Base-by-base conservation (phyloP, 2,888 invertebrate genomes). In the Lasioglossum vierecki region DNA sequence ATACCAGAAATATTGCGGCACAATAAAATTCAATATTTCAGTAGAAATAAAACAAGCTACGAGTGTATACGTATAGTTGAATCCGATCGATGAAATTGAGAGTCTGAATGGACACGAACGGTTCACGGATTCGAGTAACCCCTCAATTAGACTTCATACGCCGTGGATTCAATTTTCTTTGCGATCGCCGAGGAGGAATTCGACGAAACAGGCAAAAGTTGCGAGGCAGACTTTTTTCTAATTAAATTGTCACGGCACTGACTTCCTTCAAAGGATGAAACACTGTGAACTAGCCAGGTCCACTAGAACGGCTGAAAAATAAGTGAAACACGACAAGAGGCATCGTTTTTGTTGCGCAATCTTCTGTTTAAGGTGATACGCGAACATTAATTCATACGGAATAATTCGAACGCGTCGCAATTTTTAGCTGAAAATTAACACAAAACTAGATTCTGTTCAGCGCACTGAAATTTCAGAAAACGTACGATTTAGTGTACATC, bases 291-390 rank as follows among this genome's bases (percentile, higher is more conserved):
- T 39, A 4, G 26, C 6, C n/a, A 8, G 15, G 8, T 26, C 22
- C 39, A n/a, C 18, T 9, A 26, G 4, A 53, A 18, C 26, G 13
- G 49, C 22, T 2, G 60, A 49, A 0, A 15, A 53, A 57, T 44
- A 72, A 83, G 44, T 15, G 80, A 80, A 13, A 70, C 22, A 70
- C 13, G 26, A 60, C 13, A 26, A 4, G n/a, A 18, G 26, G 3
- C 6, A 11, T 30, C 9, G n/a, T 71, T 39, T n/a, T 26, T 26
- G 39, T 30, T 26, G 39, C 57, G 46, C 9, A 11, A 39, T 71
- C 44, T 35, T 26, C n/a, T 18, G 35, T 80, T 75, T 44, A 60
- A 75, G 3, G 22, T 8, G 22, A 53, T 22, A 3, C 22, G 8
- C 8, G 53, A 8, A 53, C 8, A 22, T 53, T 53, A 22, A 53